Base-by-base conservation (phyloP, 2,888 invertebrate species). In the Tetrapedia diversipes region DNA sequence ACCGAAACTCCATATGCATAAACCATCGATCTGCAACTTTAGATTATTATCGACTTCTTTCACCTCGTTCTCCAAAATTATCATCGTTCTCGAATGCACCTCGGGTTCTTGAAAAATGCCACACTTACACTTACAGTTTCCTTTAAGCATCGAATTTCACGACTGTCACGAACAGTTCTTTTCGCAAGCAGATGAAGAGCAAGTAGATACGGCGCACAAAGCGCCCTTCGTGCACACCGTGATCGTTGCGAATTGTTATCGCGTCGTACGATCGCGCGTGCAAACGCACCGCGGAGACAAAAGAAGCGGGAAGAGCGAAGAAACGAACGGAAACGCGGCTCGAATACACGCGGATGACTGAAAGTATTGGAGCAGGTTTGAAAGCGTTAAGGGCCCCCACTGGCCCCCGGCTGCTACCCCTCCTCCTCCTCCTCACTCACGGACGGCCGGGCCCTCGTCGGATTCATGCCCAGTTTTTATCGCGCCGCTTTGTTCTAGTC, bases 381-480 rank as follows among this genome's bases (percentile, higher is more conserved):
- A 86, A 86, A 86, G 85, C 85, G 64, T 69, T 14, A 53, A 63
- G 81, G 80, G 84, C 80, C 84, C 80, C 80, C 74, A 79, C 76
- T 80, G 78, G 76, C 68, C 84, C 86, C 79, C 75, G 16, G 14
- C 10, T 8, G 4, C 37, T 54, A 68, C 81, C 64, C 60, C 68
- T 70, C 75, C 75, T 65, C 76, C 79, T 76, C 71, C 77, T 76
- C 68, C 77, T 59, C 37, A 54, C 60, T 66, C 70, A 61, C 66
- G 68, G 27, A 63, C 37, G 64, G 60, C 53, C 64, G 76, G 72
- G 70, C 72, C 69, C 83, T 81, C 83, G 81, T 81, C 83, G 81
- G 84, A 82, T 88, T 86, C 87, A 82, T 86, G 86, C 88, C 88
- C 88, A 90, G 86, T 90, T 91, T 91, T 90, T 91, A 90, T 89